Evolutionary conservation across 1,140 invertebrate genomes (phyloP).

Genomic region (Centruroides sculpturatus): DNA sequence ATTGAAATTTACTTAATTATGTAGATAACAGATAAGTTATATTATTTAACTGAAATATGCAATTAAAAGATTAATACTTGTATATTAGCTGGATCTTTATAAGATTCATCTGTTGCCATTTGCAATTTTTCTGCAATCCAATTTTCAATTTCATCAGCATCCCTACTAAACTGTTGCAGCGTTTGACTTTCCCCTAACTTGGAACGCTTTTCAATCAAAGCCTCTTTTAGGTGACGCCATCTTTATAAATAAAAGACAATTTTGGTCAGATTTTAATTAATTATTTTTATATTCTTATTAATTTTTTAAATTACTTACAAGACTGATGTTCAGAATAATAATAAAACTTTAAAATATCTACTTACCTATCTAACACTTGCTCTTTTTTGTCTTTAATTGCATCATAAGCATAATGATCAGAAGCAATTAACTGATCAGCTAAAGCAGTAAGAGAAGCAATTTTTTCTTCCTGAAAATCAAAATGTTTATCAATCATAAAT

Average conservation of each 20-base stretch:
- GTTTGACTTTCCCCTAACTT: slow-evolving; percentile 95
- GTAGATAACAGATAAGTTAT: too few species aligned
- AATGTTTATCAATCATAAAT: too few species aligned
- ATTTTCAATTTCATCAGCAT: slow-evolving; percentile 99
- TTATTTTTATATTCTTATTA: too few species aligned
- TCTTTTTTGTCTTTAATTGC: slow-evolving; percentile 81
- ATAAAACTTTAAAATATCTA: too few species aligned
- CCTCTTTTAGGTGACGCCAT: slow-evolving; percentile 92
- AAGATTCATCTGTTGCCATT: slow-evolving; percentile 91
- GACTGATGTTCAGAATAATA: too few species aligned
- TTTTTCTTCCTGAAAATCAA: slow-evolving; percentile 72
- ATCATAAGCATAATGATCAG: slow-evolving; percentile 84
- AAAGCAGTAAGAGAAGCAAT: slow-evolving; percentile 84
- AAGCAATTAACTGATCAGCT: slow-evolving; percentile 83
- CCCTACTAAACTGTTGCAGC: slow-evolving; percentile 94
- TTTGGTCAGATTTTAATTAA: too few species aligned
- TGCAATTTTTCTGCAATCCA: slow-evolving; percentile 98
- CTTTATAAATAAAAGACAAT: slow-evolving; percentile 32
- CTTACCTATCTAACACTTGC: slow-evolving; percentile 52
- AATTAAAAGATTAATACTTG: slow-evolving; percentile 13
- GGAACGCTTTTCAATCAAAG: slow-evolving; percentile 92
- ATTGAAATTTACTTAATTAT: too few species aligned
- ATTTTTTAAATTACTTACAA: too few species aligned
- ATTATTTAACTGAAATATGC: too few species aligned
- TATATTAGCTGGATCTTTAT: slow-evolving; percentile 59